Evolutionary conservation across 1,140 invertebrate genomes (phyloP), one percentile per base, ranked within the genome.

Genomic region (Aphis craccivora): DNA sequence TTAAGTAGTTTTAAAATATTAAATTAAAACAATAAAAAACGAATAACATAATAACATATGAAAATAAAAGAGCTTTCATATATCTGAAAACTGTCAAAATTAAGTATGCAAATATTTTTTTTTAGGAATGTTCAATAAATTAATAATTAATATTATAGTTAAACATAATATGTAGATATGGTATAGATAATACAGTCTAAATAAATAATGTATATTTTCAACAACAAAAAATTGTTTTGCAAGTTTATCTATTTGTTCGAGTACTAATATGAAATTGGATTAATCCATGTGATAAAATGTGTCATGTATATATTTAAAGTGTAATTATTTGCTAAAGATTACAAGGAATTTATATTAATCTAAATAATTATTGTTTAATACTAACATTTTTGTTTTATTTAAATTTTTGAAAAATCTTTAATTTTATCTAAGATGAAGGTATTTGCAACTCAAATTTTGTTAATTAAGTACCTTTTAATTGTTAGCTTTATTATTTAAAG

Each of bases 81-180:
- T 11, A 45, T 86, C 9, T 43, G 23, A 87, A 87, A 87, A 51
- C 30, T 35, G 20, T 48, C 7, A 87, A 48, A 55, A 89, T 55
- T 30, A 53, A 37, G n/a, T 30, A 89, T 25, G 37, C 0, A 37
- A 25, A 89, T 89, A 55, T 37, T 30, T 37, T 88, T 88, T 45
- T 88, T 88, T 53, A 53, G 7, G 45, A 48, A 35, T 35, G 20
- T 88, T 89, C 8, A 53, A 55, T 53, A 89, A 53, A 89, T 55
- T 55, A 89, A 55, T 35, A 89, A 53, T 88, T 53, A 37, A 89
- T 89, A 89, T 53, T 89, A 14, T 40, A 53, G 51, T 55, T 30
- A 40, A 2, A 89, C 1, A 55, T 22, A 51, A 51, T 8, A 89
- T 8, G 40, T 55, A 37, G 7, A 23, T 48, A 88, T 55, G 9